Evolutionary conservation across 2,113 vertebrate genomes (phyloP).

Genomic region (Zootoca vivipara): DNA sequence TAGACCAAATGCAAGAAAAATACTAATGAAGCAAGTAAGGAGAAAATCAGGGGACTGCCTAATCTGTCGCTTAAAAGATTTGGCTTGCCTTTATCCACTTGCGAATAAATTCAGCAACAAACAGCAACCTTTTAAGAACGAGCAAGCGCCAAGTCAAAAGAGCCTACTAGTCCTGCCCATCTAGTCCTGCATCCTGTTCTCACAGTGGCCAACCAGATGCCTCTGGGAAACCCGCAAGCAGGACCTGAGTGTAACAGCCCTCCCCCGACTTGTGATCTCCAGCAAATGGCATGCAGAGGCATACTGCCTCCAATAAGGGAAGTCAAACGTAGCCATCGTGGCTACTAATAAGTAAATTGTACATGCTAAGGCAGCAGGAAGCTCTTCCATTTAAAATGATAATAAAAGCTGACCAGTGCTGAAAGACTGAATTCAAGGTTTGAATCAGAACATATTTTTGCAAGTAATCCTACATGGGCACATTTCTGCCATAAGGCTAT

Average conservation of each 20-base stretch:
- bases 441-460: background rate
- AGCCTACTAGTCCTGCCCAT: no score
- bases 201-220: no score
- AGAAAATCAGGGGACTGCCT: background rate
- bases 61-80: background rate
- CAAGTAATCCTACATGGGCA: no score
- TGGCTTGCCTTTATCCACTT: background rate
- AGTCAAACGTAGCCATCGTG: no score
- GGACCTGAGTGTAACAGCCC: no score
- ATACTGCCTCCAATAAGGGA: no score
- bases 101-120: conserved; percentile 4
- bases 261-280: no score
- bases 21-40: conserved; percentile 30
- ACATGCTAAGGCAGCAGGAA: background rate
- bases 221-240: no score
- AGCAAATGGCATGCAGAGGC: no score
- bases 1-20: conserved; percentile 38
- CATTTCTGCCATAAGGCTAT: background rate
- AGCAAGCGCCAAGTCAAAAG: background rate
- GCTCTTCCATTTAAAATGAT: background rate
- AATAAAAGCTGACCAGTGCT: background rate
- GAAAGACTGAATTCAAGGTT: background rate
- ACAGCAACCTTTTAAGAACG: conserved; percentile 27
- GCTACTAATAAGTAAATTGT: background rate
- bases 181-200: no score